phyloP scores from a whole-genome alignment of 2,797 vertebrate species.

The Rhyacichthys aspro region DNA sequence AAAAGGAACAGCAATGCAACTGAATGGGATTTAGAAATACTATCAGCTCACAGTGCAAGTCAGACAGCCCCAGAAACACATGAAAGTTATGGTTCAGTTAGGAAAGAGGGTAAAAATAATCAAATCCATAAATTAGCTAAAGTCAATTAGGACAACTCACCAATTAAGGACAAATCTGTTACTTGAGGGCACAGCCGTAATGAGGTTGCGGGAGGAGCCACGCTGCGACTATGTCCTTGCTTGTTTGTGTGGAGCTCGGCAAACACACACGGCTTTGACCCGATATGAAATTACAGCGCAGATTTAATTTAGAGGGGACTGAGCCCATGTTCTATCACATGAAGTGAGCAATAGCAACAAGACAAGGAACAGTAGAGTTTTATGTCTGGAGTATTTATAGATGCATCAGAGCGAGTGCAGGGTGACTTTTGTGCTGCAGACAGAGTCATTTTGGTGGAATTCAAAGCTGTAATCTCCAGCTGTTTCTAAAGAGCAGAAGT shows the following conservation, averaged over 20 bases:
- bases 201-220: conserved; percentile 61
- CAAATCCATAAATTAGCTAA: conserved; percentile 79
- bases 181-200: conserved; percentile 73
- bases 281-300: conserved; percentile 60
- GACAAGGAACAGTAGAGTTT: conserved; percentile 6
- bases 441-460: conserved; percentile 34
- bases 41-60: neutral
- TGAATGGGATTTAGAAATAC: too few relatives aligned
- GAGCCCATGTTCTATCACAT: conserved; percentile 34
- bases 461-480: conserved; percentile 28
- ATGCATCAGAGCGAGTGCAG: conserved; percentile 47
- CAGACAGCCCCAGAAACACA: conserved; percentile 55
- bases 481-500: conserved; percentile 11
- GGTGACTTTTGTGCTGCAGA: conserved; percentile 42
- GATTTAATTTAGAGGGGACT: conserved; percentile 54
- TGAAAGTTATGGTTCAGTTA: conserved; percentile 78
- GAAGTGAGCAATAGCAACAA: conserved; percentile 26
- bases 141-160: conserved; percentile 79
- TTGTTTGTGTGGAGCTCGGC: conserved; percentile 65
- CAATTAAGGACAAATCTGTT: conserved; percentile 78
- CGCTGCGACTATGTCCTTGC: conserved; percentile 64
- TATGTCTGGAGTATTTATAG: conserved; percentile 59
- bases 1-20: too few relatives aligned
- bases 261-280: conserved; percentile 51
- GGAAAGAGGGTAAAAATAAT: conserved; percentile 74